Base-by-base conservation (phyloP, 2,797 vertebrate genomes). In the Poecilia gillii region DNA sequence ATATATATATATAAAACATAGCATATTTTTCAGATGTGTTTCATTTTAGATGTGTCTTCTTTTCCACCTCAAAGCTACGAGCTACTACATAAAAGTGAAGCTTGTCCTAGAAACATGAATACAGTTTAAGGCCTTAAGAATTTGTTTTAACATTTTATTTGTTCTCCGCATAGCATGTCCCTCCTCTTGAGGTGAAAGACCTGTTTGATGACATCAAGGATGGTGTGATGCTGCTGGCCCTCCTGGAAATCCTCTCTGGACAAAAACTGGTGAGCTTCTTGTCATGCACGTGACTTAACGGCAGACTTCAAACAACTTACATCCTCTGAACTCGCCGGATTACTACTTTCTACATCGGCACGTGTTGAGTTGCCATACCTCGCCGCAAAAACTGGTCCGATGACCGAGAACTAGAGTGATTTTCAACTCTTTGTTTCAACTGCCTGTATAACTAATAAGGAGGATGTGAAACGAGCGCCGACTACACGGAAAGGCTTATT, bases 161-260 rank as follows among this genome's bases (percentile, higher is more conserved):
- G 5, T 78, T 83, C 81, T 72, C 64, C 62, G 75, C 77, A 2
- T 85, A 99, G 98, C 91, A 90, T 77, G 96, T 96, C 75, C 98
- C 98, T 9, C 97, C 98, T 4, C 90, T 99, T 91, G 90, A 97
- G 84, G 93, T 99, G 82, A 97, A 96, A 23, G 97, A 99, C 83
- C 96, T 99, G 45, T 99, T 99, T 91, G 97, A 99, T 93, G 99
- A 99, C 90, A 98, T 99, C 91, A 99, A 99, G 93, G 98, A 99
- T 92, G 99, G 99, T 1, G 95, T 97, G 82, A 97, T 96, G 95
- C 93, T 99, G 4, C 95, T 99, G 84, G 97, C 97, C 14, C 96
- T 99, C 73, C 94, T 99, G 91, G 98, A 99, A 85, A 95, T 99
- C 76, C 96, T 99, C 57, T 99, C 99, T 25, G 99, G 98, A 73